phyloP scores from a whole-genome alignment of 2,888 invertebrate species.

The Lobophora halterata region DNA sequence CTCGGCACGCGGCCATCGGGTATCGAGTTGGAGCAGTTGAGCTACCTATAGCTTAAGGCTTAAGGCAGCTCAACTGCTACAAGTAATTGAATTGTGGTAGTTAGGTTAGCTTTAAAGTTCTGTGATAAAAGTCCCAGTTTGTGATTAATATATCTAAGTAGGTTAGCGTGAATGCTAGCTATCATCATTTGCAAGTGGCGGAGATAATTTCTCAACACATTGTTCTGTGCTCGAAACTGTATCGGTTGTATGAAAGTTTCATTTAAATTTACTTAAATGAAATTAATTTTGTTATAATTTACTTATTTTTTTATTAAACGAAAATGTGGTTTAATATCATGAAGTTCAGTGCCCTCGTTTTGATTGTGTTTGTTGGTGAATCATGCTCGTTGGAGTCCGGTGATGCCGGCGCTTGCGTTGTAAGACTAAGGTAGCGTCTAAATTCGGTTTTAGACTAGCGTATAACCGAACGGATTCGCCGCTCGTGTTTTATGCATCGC shows the following conservation, averaged over 20 bases:
- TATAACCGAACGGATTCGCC: too few relatives aligned
- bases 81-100: too few relatives aligned
- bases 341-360: too few relatives aligned
- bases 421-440: constrained; percentile 44
- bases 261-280: constrained; percentile 14
- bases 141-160: constrained; percentile 24
- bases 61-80: too few relatives aligned
- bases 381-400: constrained; percentile 35
- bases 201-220: constrained; percentile 28
- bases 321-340: too few relatives aligned
- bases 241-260: constrained; percentile 24
- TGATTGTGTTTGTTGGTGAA: constrained; percentile 24
- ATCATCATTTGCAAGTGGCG: constrained; percentile 20
- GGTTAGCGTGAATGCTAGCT: constrained; percentile 22
- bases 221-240: constrained; percentile 14
- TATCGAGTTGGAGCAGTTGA: too few relatives aligned
- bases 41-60: too few relatives aligned
- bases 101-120: constrained; percentile 12
- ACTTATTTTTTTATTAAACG: too few relatives aligned
- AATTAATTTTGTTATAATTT: too few relatives aligned
- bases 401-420: constrained; percentile 47
- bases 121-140: constrained; percentile 19
- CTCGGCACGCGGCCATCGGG: too few relatives aligned
- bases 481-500: too few relatives aligned
- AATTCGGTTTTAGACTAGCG: too few relatives aligned